Conservation (phyloP, 2,797 vertebrate genomes). For the Otus scops region DNA sequence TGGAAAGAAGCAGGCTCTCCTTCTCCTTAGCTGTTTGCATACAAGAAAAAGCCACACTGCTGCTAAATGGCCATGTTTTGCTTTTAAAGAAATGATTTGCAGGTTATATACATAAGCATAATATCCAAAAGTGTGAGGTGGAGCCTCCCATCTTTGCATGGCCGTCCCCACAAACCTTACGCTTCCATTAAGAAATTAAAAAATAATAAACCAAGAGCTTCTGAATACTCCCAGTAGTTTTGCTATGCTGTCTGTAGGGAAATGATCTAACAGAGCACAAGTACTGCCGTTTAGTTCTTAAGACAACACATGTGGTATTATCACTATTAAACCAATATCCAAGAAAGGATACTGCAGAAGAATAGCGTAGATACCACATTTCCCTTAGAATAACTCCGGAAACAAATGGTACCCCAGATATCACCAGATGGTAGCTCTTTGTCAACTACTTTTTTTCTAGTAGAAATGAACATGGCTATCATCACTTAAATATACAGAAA, state of each 20-base stretch:
- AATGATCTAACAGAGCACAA: not conserved
- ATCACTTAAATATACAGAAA: not conserved
- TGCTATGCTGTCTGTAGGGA: not conserved
- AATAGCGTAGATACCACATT: not conserved
- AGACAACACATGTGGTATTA: not conserved
- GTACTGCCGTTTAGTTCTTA: not conserved
- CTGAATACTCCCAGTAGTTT: not conserved
- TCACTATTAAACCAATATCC: not conserved
- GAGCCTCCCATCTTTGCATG: not conserved
- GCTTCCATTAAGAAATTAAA: not conserved
- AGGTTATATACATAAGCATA: not conserved
- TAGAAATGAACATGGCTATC: not conserved
- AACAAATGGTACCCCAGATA: not conserved
- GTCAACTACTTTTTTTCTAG: not conserved
- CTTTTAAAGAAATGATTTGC: not conserved
- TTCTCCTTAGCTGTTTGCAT: not conserved
- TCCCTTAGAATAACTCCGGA: not conserved
- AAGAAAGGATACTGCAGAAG: not conserved
- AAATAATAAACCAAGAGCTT: not conserved
- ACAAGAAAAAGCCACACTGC: not conserved
- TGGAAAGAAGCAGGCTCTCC: not conserved
- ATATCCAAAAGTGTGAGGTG: not conserved
- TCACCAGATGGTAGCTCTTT: not conserved
- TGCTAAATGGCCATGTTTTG: not conserved
- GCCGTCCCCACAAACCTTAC: not conserved